Conservation (phyloP, 2,113 vertebrate species). For the Gracilinanus agilis region DNA sequence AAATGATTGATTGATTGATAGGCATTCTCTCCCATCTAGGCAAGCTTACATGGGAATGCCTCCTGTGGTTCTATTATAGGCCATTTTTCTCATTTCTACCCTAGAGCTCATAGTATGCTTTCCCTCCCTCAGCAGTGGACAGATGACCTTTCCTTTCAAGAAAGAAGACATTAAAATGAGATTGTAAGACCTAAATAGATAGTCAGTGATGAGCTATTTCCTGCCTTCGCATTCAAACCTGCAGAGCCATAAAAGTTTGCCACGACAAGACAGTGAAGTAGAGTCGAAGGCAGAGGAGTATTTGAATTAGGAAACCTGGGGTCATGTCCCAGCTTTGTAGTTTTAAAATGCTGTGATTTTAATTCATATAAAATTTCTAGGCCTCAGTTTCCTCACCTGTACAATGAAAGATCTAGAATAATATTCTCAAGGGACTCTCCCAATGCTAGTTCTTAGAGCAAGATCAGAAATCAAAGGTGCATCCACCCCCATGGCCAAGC, state of each 20-base stretch:
- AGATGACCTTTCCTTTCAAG: not conserved
- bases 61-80: not conserved
- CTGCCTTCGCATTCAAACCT: not conserved
- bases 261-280: not conserved
- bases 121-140: not conserved
- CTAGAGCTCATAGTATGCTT: not conserved
- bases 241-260: not conserved
- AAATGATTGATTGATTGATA: not conserved
- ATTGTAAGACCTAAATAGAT: not conserved
- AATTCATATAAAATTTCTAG: not conserved
- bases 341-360: not conserved
- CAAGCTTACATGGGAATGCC: slow-evolving; percentile 6
- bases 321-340: not conserved
- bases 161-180: not conserved
- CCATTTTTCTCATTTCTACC: not conserved
- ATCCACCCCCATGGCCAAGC: not conserved
- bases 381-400: not conserved
- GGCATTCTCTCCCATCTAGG: not conserved
- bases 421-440: not conserved
- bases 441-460: not conserved
- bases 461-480: not conserved
- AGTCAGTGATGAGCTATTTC: not conserved
- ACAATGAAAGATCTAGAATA: not conserved
- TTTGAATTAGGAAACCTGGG: not conserved
- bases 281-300: not conserved